Evolutionary conservation across 2,888 invertebrate genomes (phyloP), one percentile per base, ranked within the genome.

Genomic region (Herminia tarsipennalis): DNA sequence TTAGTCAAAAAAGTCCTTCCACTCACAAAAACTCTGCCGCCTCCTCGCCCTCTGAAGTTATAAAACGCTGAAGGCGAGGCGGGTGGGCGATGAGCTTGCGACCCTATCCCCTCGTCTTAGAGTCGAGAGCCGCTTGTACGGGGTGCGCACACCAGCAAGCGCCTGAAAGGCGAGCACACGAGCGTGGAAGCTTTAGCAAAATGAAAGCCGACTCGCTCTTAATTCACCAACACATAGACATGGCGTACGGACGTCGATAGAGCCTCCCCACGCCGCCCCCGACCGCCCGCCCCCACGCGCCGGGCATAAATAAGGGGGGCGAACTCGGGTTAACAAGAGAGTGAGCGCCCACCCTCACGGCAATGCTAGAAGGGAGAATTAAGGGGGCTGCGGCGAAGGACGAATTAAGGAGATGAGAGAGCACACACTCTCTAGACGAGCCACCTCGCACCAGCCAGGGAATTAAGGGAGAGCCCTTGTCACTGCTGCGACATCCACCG

Each of bases 331-430:
- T 88, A 89, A 86, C 86, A 83, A 87, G 89, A 86, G 86, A 86
- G 80, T 78, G 83, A 81, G 81, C 81, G 76, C 75, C 81, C 86
- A 69, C 84, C 83, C 81, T 70, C 76, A 72, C 73, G 71, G 76
- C 82, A 76, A 72, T 73, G 81, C 79, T 79, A 80, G 79, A 69
- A 76, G 85, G 86, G 86, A 82, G 87, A 83, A 83, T 79, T 77
- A 79, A 84, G 90, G 89, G 89, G 89, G 89, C 78, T 89, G 89
- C 80, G 88, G 88, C 89, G 91, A 90, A 90, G 91, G 91, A 90
- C 91, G 88, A 91, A 89, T 89, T 91, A 90, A 91, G 91, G 90
- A 91, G 91, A 90, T 89, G 89, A 89, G 89, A 89, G 88, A 90
- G 89, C 87, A 86, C 86, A 84, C 87, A 86, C 86, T 89, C 88